Conservation (phyloP, 37 sponge, comb jelly and placozoan species). For the Ephydatia muelleri region DNA sequence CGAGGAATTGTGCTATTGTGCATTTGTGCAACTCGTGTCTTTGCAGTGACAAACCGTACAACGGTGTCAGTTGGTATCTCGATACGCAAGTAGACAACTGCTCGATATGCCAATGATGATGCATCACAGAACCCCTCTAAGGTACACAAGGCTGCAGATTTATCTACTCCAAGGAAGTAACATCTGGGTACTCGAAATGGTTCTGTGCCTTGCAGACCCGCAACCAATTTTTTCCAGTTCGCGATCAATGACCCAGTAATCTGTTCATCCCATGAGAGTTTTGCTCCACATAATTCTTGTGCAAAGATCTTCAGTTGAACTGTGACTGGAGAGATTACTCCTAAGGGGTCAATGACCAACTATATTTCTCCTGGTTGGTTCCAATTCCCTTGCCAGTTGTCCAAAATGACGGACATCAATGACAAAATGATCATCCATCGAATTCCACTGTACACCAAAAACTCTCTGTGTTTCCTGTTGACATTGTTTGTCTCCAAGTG, state of each 20-base stretch:
- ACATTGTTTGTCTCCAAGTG: constrained; percentile 5
- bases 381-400: background rate
- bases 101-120: constrained; percentile 17
- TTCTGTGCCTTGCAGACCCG: background rate
- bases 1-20: background rate
- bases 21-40: constrained; percentile 20
- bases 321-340: constrained; percentile 23
- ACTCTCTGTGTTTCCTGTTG: constrained; percentile 10
- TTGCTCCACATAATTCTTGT: constrained; percentile 17
- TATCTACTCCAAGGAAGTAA: background rate
- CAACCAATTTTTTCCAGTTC: constrained; percentile 13
- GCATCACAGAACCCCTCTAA: constrained; percentile 32
- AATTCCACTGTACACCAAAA: constrained; percentile 43
- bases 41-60: constrained; percentile 13
- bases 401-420: constrained; percentile 10
- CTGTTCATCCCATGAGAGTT: constrained; percentile 24
- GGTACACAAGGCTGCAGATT: background rate
- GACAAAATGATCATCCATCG: constrained; percentile 12
- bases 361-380: constrained; percentile 33
- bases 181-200: background rate
- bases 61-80: background rate
- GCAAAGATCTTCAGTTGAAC: constrained; percentile 19
- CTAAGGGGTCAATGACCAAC: constrained; percentile 36
- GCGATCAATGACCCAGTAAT: constrained; percentile 7
- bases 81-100: constrained; percentile 13